Conservation (phyloP, 2,888 invertebrate species). For the Atherix ibis region DNA sequence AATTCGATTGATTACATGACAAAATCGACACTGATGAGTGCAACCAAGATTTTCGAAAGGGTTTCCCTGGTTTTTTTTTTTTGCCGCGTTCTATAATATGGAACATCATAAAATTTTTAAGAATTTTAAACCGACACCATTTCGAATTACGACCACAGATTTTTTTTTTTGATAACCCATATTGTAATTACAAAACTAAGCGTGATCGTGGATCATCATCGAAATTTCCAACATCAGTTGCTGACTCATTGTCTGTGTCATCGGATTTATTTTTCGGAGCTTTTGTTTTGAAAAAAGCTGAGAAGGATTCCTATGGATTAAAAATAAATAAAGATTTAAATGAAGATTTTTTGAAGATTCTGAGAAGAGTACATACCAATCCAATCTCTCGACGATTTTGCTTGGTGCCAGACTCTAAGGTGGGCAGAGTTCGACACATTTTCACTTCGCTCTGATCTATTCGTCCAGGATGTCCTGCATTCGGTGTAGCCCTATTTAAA, state of each 20-base stretch:
- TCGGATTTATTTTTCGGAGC: conserved; percentile 7
- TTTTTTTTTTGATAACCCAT: neutral
- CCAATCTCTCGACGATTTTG: too few relatives aligned
- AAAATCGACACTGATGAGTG: too few relatives aligned
- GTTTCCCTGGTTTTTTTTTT: too few relatives aligned
- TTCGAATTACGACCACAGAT: conserved; percentile 2
- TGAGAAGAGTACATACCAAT: neutral
- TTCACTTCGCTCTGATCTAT: neutral
- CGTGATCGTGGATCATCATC: conserved; percentile 22
- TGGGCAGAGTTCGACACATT: too few relatives aligned
- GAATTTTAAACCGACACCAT: neutral
- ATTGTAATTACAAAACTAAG: conserved; percentile 22
- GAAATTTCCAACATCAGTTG: conserved; percentile 18
- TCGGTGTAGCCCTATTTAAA: conserved; percentile 18
- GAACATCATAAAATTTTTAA: neutral
- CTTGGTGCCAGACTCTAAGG: too few relatives aligned
- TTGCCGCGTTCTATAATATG: neutral
- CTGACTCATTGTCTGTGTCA: conserved; percentile 16
- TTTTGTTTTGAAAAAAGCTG: neutral
- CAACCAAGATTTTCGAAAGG: too few relatives aligned
- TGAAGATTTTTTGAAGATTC: neutral
- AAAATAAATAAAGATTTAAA: neutral
- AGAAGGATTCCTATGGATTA: neutral
- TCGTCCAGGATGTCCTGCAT: conserved; percentile 4
- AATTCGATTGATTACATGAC: too few relatives aligned